Base-by-base conservation (phyloP, 1,140 invertebrate species). In the Rhizoglyphus robini region DNA sequence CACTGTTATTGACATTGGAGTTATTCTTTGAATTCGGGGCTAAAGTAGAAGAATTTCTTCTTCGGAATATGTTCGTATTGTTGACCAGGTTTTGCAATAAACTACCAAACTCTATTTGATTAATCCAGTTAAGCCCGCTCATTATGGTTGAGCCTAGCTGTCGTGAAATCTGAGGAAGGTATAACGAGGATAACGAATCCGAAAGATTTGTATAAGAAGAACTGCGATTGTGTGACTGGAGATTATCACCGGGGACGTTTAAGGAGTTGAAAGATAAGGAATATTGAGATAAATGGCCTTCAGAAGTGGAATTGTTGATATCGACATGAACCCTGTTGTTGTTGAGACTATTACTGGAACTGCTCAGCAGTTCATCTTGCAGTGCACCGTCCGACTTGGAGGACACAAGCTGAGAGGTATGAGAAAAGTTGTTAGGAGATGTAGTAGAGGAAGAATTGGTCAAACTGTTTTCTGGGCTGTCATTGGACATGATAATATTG, bases 51-150 rank as follows among this genome's bases (percentile, higher is more conserved):
- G 67, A 68, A 48, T 67, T 67, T 63, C 69, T 46, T 48, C 60
- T 66, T 25, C 69, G 65, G 60, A 70, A 70, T 15, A 67, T 63
- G 5, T 48, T 49, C 8, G 69, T 54, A 23, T 29, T 29, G 20
- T 65, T 29, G 25, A 59, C 65, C 62, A 70, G 64, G 61, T 66
- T 70, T 41, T 70, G 69, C 15, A 68, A 57, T 25, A 70, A 63
- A 34, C 60, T 65, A 27, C 61, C 65, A 29, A 65, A 64, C 31
- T 48, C 57, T 20, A 70, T 68, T 15, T 64, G 41, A 57, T 64
- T 64, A 30, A 64, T 64, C 63, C 63, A 64, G 25, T 64, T 47
- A 4, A 64, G 31, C 1, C 27, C 27, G 41, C 46, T 64, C 63
- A 64, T 64, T 2, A 64, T 64, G 8, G 63, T 49, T 36, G 41